Evolutionary conservation across 2,113 vertebrate species (phyloP).

Genomic region (Triplophysa tibetana): DNA sequence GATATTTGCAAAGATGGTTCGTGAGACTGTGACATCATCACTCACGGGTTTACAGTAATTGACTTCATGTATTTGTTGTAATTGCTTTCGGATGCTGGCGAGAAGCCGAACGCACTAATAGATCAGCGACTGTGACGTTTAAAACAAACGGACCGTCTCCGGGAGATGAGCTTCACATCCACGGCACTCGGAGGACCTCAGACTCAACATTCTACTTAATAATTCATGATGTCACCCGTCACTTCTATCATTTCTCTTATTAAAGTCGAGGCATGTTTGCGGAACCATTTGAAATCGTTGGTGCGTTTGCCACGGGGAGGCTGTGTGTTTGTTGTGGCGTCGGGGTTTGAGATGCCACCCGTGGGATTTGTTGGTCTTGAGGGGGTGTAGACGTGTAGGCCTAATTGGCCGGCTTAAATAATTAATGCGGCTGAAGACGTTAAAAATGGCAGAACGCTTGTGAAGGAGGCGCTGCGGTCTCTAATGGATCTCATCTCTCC

Average conservation of each 20-base stretch:
- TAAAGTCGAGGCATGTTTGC: not conserved
- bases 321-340: not conserved
- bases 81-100: not conserved
- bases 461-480: not conserved
- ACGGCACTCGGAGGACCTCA: not conserved
- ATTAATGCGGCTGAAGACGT: slow-evolving; percentile 50
- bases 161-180: not conserved
- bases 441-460: slow-evolving; percentile 55
- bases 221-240: slow-evolving; percentile 25
- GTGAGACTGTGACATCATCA: not conserved
- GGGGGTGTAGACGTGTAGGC: slow-evolving; percentile 32
- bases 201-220: slow-evolving; percentile 29
- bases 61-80: not conserved
- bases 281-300: not conserved
- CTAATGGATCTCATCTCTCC: not conserved
- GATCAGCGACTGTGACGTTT: not conserved
- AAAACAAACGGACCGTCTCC: not conserved
- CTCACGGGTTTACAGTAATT: slow-evolving; percentile 12
- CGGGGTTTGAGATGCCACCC: not conserved
- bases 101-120: not conserved
- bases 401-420: slow-evolving; percentile 58
- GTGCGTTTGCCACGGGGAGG: not conserved
- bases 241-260: slow-evolving; percentile 2
- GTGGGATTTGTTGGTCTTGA: slow-evolving; percentile 4
- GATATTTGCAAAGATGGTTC: not conserved